Evolutionary conservation across 2,888 invertebrate species (phyloP).

Genomic region (Encarsia formosa): DNA sequence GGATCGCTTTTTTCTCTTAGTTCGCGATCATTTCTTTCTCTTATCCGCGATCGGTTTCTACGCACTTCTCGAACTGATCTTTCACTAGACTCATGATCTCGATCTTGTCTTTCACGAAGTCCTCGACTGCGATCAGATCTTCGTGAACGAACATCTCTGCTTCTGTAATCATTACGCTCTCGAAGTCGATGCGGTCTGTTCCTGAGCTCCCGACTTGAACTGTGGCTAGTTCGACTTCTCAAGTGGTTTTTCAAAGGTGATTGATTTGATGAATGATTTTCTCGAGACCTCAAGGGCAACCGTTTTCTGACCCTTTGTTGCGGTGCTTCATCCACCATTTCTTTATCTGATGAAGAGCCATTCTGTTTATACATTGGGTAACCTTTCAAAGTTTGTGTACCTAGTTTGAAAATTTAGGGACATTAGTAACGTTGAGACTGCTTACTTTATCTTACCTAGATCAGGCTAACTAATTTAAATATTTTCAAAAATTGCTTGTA

Average conservation of each 20-base stretch:
- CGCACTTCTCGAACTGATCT: constrained; percentile 27
- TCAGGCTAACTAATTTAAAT: too few relatives aligned
- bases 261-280: constrained; percentile 47
- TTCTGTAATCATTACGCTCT: background rate
- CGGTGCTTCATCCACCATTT: constrained; percentile 45
- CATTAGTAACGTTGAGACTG: too few relatives aligned
- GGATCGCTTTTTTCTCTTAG: constrained; percentile 32
- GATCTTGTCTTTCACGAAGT: constrained; percentile 39
- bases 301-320: constrained; percentile 36
- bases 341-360: constrained; percentile 48
- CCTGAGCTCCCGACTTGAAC: constrained; percentile 21
- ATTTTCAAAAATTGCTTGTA: too few relatives aligned
- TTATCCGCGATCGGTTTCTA: constrained; percentile 31
- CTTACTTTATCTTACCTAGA: too few relatives aligned
- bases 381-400: constrained; percentile 49
- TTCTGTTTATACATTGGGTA: constrained; percentile 50
- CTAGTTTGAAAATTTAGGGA: too few relatives aligned
- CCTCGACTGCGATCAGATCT: background rate
- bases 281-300: constrained; percentile 46
- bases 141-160: too few relatives aligned
- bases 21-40: constrained; percentile 38
- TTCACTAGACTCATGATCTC: constrained; percentile 34
- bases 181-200: constrained; percentile 10
- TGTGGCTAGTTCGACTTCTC: constrained; percentile 10
- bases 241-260: constrained; percentile 40